phyloP scores from a whole-genome alignment of 2,888 invertebrate species.

The Thera obeliscata region DNA sequence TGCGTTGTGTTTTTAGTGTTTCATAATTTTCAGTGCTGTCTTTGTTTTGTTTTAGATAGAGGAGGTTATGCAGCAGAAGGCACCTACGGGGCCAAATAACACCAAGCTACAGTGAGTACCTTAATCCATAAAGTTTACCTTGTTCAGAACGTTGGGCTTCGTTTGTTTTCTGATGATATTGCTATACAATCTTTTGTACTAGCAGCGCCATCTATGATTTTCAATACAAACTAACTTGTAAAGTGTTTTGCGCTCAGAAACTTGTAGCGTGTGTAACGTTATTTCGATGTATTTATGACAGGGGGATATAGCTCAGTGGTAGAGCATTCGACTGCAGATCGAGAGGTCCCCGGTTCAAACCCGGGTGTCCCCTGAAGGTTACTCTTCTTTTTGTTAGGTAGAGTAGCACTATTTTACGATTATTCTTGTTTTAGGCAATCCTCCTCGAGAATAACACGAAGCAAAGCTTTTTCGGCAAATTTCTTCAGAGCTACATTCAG shows the following conservation, averaged over 20 bases:
- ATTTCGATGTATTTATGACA: constrained; percentile 36
- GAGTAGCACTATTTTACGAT: constrained; percentile 24
- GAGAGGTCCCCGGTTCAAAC: constrained; percentile 84
- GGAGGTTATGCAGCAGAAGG: constrained; percentile 83
- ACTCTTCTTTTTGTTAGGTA: constrained; percentile 27
- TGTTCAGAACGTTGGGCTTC: not conserved
- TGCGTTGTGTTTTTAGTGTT: not conserved
- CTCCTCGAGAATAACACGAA: constrained; percentile 45
- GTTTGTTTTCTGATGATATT: not conserved
- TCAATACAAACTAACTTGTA: constrained; percentile 12
- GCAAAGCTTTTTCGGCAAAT: constrained; percentile 68
- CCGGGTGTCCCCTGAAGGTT: constrained; percentile 77
- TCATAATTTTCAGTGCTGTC: not conserved
- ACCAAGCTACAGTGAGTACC: constrained; percentile 68
- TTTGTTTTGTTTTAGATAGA: constrained; percentile 67
- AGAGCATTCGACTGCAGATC: constrained; percentile 84
- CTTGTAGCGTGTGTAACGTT: constrained; percentile 35
- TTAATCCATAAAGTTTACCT: not conserved
- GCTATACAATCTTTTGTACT: constrained; percentile 4
- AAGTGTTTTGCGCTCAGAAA: constrained; percentile 42
- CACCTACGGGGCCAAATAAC: constrained; percentile 77
- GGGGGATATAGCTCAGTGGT: constrained; percentile 84
- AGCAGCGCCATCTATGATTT: constrained; percentile 62
- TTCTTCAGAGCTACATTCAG: constrained; percentile 80
- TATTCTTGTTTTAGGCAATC: constrained; percentile 54